Evolutionary conservation across 1,140 invertebrate genomes (phyloP), one percentile per base, ranked within the genome.

Genomic region (Drosophila sechellia): DNA sequence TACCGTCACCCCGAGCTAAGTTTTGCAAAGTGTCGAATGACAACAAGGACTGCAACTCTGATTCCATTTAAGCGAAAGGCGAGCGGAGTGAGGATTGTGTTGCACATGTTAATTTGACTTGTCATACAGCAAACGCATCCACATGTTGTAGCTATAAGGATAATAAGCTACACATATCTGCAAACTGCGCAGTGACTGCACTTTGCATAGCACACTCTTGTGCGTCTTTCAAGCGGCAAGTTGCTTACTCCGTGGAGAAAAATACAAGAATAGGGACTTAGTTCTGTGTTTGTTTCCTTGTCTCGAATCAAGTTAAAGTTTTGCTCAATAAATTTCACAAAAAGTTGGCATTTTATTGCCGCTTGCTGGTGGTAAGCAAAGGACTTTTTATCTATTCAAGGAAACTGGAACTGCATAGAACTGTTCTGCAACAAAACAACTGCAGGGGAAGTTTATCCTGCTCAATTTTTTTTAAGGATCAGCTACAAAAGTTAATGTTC

Each of bases 51-150:
- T 37, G 45, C 57, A 68, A 56, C 55, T 54, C 37, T 10, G 20
- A 11, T 61, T 35, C 31, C 31, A 43, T 66, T 71, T 58, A 63
- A 49, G 48, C 31, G 13, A 37, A 45, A 65, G 55, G 20, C 15
- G 58, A 35, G 45, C 48, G 53, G 58, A 27, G 40, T 56, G 53
- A 22, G 48, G 60, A 49, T 58, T 65, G 57, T 73, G 72, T 77
- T 49, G 56, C 85, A 79, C 83, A 83, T 87, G 83, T 83, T 86
- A 71, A 86, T 87, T 76, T 75, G 61, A 64, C 79, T 81, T 87
- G 83, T 86, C 66, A 60, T 65, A 83, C 83, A 86, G 20, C 55
- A 64, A 75, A 71, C 78, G 78, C 70, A 81, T 76, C 75, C 73
- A 60, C 77, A 85, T 79, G 75, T 61, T 60, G 57, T 27, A 57